Conservation (phyloP, 2,797 vertebrate species). For the Falco berigora region DNA sequence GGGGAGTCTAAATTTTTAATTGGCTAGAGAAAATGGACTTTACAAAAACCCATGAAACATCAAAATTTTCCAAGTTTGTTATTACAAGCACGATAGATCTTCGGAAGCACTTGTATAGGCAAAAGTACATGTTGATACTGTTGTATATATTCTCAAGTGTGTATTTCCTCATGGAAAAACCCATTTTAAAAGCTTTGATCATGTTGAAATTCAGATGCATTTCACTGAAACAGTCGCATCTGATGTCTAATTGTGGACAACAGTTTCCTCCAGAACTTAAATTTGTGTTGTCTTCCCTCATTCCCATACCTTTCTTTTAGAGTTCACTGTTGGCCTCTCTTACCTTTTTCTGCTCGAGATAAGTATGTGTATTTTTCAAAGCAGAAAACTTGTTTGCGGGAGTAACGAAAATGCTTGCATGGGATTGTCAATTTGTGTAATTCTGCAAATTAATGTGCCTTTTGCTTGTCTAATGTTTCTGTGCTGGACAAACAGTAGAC, state of each 20-base stretch:
- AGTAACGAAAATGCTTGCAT: slow-evolving; percentile 62
- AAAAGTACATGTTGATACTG: slow-evolving; percentile 32
- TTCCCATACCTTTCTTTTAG: slow-evolving; percentile 27
- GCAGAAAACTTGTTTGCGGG: slow-evolving; percentile 59
- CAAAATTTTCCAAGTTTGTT: background rate
- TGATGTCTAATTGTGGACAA: slow-evolving; percentile 32
- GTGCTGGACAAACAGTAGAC: slow-evolving; percentile 59
- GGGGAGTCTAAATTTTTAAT: slow-evolving; percentile 46
- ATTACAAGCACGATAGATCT: background rate
- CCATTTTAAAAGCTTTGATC: background rate
- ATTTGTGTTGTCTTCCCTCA: slow-evolving; percentile 15
- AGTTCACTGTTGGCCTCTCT: slow-evolving; percentile 43
- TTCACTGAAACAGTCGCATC: slow-evolving; percentile 50
- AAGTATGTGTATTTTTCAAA: slow-evolving; percentile 61
- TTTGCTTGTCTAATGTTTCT: slow-evolving; percentile 68
- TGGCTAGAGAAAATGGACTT: background rate
- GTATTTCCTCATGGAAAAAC: background rate
- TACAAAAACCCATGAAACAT: background rate
- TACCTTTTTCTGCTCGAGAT: background rate
- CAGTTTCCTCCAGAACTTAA: slow-evolving; percentile 19
- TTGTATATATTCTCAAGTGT: background rate
- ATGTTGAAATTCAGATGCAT: slow-evolving; percentile 44
- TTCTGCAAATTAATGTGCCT: slow-evolving; percentile 63
- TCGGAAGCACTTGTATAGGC: background rate
- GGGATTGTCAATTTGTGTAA: slow-evolving; percentile 66